These are phyloP conservation scores for Apodemia hepburni DNA, from an alignment of 2,888 invertebrate species.

Conservation along the genomic window DNA sequence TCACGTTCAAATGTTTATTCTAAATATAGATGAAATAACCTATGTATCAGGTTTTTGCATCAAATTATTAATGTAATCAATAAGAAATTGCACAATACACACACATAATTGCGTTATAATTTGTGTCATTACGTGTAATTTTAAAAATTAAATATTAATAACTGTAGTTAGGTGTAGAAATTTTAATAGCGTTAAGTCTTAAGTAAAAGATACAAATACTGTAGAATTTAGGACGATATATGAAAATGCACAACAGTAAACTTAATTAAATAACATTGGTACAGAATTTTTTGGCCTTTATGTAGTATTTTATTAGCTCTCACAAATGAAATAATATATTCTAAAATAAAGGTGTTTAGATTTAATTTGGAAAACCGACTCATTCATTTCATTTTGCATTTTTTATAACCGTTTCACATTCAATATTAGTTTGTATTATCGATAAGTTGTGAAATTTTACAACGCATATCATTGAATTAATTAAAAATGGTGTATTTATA, in stretches of 20 bases:
- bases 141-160: slow-evolving; percentile 6
- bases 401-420: too few species aligned
- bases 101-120: slow-evolving; percentile 4
- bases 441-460: slow-evolving; percentile 23
- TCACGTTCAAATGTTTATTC: slow-evolving; percentile 14
- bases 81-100: slow-evolving; percentile 7
- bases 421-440: not conserved
- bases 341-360: not conserved
- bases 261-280: slow-evolving; percentile 23
- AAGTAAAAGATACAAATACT: slow-evolving; percentile 42
- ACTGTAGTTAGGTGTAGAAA: slow-evolving; percentile 1
- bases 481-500: slow-evolving; percentile 38
- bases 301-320: not conserved
- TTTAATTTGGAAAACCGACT: too few species aligned
- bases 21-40: not conserved
- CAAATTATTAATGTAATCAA: not conserved
- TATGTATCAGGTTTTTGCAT: not conserved
- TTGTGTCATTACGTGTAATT: slow-evolving; percentile 1
- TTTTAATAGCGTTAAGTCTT: slow-evolving; percentile 27
- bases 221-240: slow-evolving; percentile 52
- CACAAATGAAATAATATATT: not conserved
- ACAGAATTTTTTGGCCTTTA: slow-evolving; percentile 3
- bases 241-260: slow-evolving; percentile 62
- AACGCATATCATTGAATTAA: slow-evolving; percentile 37
- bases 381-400: too few species aligned